Evolutionary conservation across 2,113 vertebrate genomes (phyloP).

Genomic region (Anolis carolinensis): DNA sequence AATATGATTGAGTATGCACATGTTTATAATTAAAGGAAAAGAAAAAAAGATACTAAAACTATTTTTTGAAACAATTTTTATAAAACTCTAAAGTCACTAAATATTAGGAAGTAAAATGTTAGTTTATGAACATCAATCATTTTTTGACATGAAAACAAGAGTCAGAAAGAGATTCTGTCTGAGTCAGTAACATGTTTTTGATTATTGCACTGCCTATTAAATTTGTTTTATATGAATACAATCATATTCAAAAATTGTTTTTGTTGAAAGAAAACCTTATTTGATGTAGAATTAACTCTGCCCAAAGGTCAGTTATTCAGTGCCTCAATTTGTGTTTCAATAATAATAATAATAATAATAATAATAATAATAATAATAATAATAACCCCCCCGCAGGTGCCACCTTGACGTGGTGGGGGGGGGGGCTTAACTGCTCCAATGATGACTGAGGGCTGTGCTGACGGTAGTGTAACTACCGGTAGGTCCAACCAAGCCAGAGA

Average conservation of each 20-base stretch:
- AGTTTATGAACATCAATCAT: constrained; percentile 26
- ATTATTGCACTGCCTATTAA: constrained; percentile 7
- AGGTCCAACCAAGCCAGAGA: no score
- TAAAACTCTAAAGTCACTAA: constrained; percentile 53
- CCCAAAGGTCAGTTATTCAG: background rate
- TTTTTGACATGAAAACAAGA: constrained; percentile 35
- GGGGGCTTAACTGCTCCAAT: no score
- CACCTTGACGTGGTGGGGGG: no score
- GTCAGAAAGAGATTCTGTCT: constrained; percentile 35
- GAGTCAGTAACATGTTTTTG: constrained; percentile 36
- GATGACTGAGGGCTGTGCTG: no score
- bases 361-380: no score
- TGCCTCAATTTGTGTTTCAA: no score
- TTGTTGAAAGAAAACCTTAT: background rate
- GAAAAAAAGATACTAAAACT: constrained; percentile 75
- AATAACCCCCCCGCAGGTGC: no score
- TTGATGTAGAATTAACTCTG: background rate
- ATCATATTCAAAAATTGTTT: background rate
- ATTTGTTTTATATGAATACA: background rate
- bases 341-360: no score
- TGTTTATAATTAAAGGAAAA: constrained; percentile 75
- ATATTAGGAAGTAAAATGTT: constrained; percentile 48
- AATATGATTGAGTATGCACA: constrained; percentile 82
- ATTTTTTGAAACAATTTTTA: constrained; percentile 74
- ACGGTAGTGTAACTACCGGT: no score